These are phyloP conservation scores for Mormyrus proboscirostris DNA, from an alignment of 2,797 vertebrate species.

Conservation along the genomic window DNA sequence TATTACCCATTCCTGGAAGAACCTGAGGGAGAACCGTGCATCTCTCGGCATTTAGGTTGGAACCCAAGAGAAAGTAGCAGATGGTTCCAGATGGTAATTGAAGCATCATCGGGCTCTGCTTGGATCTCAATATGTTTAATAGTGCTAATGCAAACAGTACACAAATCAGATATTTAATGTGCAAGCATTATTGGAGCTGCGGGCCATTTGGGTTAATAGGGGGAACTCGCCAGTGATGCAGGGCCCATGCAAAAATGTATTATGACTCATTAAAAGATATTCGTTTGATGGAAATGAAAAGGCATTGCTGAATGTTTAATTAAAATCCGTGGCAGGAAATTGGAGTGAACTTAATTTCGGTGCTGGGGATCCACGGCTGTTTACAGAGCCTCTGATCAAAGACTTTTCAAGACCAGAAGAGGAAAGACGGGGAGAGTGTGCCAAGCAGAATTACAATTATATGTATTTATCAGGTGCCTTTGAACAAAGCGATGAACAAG, in stretches of 20 bases:
- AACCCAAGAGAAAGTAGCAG: constrained; percentile 51
- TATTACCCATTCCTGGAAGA: constrained; percentile 38
- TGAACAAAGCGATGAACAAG: background rate
- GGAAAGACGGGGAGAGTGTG: background rate
- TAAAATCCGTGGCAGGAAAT: constrained; percentile 32
- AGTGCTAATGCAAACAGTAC: constrained; percentile 37
- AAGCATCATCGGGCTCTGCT: constrained; percentile 44
- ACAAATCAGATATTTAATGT: constrained; percentile 13
- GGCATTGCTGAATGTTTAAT: constrained; percentile 26
- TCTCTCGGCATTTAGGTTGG: constrained; percentile 45
- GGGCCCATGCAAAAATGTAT: background rate
- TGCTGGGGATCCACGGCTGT: constrained; percentile 33
- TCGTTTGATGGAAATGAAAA: background rate
- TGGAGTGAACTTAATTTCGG: constrained; percentile 31
- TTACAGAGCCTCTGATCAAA: constrained; percentile 41
- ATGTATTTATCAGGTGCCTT: background rate
- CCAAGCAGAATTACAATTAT: background rate
- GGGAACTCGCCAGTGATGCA: background rate
- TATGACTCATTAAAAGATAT: background rate
- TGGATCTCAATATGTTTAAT: constrained; percentile 53
- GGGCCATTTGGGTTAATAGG: background rate
- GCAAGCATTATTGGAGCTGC: background rate
- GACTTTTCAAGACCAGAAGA: constrained; percentile 23
- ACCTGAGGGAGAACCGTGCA: constrained; percentile 54
- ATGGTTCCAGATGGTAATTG: constrained; percentile 46